Evolutionary conservation across 2,888 invertebrate species (phyloP).

Genomic region (Trissolcus brochymenae): DNA sequence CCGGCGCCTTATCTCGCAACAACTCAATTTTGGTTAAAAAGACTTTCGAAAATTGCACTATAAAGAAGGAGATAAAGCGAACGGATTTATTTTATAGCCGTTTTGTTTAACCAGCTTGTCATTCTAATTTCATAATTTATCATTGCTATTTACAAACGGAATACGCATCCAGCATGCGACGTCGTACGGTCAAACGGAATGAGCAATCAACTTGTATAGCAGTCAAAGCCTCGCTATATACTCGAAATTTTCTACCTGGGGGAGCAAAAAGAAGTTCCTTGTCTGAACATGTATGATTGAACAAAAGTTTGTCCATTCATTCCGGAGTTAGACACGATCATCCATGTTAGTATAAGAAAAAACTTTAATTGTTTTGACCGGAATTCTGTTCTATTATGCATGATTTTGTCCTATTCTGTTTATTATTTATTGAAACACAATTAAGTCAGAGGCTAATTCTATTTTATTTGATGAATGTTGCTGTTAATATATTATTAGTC

Average conservation of each 20-base stretch:
- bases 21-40: background rate
- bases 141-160: constrained; percentile 32
- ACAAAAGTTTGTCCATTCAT: too few species aligned
- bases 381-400: too few species aligned
- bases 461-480: too few species aligned
- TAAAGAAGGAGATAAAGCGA: background rate
- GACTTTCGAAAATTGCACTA: background rate
- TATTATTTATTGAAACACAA: too few species aligned
- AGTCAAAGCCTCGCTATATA: constrained; percentile 3
- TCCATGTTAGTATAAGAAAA: background rate
- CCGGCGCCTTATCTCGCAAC: background rate
- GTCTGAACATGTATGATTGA: too few species aligned
- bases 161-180: constrained; percentile 29
- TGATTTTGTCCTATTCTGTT: too few species aligned
- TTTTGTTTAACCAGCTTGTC: constrained; percentile 6
- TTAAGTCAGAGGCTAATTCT: too few species aligned
- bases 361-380: background rate
- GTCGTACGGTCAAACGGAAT: constrained; percentile 39
- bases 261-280: too few species aligned
- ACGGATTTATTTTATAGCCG: background rate
- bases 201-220: constrained; percentile 36
- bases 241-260: too few species aligned
- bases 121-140: constrained; percentile 15
- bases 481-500: too few species aligned
- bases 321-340: too few species aligned